Base-by-base conservation (phyloP, 2,113 vertebrate genomes). In the Silurus meridionalis region DNA sequence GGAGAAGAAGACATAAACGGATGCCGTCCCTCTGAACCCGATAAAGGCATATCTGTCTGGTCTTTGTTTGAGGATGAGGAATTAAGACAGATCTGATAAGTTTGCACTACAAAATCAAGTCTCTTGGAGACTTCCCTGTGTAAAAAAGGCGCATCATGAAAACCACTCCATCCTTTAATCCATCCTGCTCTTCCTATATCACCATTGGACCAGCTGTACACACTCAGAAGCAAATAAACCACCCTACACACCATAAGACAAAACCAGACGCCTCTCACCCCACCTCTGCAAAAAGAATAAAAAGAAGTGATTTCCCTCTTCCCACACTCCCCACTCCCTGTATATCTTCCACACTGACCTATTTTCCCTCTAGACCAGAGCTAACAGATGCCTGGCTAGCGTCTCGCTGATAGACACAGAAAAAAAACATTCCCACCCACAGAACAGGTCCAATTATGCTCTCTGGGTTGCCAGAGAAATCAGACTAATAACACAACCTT, bases 361-460 rank as follows among this genome's bases (percentile, higher is more conserved):
- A 80, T 80, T 80, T 80, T 80, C 57, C 78, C 78, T 53, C n/a
- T 82, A 25, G 80, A 82, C 58, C 64, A 81, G 21, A 63, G 48
- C 61, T 53, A 82, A 64, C 80, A 82, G 80, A 66, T 82, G 80
- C 61, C 48, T 82, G 80, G 80, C 61, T 64, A 23, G 61, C 10
- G 4, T 82, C 80, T 82, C 61, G 66, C 58, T 61, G 78, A 74
- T 60, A 72, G 0, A 84, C 55, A 84, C 23, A 74, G 7, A 52
- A 57, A 37, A 37, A 37, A 8, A 60, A 57, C 21, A 46, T 14
- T 66, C 61, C 28, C 21, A 82, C 60, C 53, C 63, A 85, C n/a
- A 64, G 58, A 85, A 64, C 55, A 63, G 48, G 53, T 8, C 83
- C 77, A 82, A 81, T 79, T 82, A 81, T 52, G 21, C 46, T 66